Evolutionary conservation across 2,888 invertebrate species (phyloP).

Genomic region (Adelphocoris suturalis): DNA sequence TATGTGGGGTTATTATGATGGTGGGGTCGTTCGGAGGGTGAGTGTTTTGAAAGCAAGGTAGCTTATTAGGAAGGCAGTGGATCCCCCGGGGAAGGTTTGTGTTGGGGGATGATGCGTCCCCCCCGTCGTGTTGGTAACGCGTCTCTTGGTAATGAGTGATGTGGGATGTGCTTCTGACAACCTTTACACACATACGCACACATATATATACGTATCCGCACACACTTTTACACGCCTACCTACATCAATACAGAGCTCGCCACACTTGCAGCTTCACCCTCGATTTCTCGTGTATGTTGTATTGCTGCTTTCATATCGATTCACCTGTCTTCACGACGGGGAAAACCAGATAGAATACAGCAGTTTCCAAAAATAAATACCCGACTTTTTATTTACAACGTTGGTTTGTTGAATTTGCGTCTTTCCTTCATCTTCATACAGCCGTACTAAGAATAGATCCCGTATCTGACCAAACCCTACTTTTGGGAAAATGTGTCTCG

Average conservation of each 20-base stretch:
- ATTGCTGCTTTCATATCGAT: conserved; percentile 29
- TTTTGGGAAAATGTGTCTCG: no score
- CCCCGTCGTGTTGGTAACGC: conserved; percentile 61
- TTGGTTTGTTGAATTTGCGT: no score
- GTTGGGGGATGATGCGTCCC: conserved; percentile 16
- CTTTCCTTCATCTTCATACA: no score
- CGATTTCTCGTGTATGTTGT: background rate
- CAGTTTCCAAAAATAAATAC: no score
- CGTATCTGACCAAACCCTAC: no score
- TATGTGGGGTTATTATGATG: background rate
- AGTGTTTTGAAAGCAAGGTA: conserved; percentile 66
- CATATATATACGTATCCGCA: background rate
- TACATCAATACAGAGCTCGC: no score
- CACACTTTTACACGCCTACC: no score
- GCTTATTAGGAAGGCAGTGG: conserved; percentile 51
- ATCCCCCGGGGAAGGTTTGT: conserved; percentile 5
- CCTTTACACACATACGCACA: background rate
- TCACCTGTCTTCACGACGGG: background rate
- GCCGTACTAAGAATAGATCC: no score
- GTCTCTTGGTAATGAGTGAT: conserved; percentile 58
- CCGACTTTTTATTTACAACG: no score
- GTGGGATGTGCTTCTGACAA: conserved; percentile 54
- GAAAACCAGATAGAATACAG: background rate
- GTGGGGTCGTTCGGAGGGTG: background rate
- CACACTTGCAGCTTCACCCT: no score